Percentiles rank a stretch among this genome's conserved stretches.
phyloP scores from a whole-genome alignment of 1,140 invertebrate species.

The Drosophila ohnishii region DNA sequence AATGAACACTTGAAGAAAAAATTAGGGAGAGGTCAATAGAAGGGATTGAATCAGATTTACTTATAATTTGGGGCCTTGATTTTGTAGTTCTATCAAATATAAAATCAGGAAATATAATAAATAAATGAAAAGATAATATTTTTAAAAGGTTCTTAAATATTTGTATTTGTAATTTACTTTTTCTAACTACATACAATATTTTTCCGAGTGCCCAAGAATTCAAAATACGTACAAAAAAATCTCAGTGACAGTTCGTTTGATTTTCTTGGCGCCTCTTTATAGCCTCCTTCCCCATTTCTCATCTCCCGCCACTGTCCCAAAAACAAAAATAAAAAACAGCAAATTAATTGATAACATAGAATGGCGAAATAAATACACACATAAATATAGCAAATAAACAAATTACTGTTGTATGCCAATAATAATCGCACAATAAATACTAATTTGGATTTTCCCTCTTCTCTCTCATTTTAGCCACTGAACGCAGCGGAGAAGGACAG shows the following conservation, averaged over 20 bases:
- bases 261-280: slow-evolving; percentile 68
- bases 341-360: slow-evolving; percentile 52
- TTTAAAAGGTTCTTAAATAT: neutral
- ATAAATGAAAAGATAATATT: neutral
- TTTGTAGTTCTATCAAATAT: neutral
- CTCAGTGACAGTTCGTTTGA: slow-evolving; percentile 57
- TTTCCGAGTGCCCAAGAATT: slow-evolving; percentile 7
- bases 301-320: slow-evolving; percentile 5
- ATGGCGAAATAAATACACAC: slow-evolving; percentile 30
- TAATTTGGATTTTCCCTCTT: slow-evolving; percentile 45
- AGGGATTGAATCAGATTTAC: neutral
- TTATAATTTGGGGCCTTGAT: neutral
- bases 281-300: slow-evolving; percentile 16
- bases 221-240: slow-evolving; percentile 14
- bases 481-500: slow-evolving; percentile 64
- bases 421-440: slow-evolving; percentile 26
- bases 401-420: slow-evolving; percentile 32
- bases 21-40: too few species aligned
- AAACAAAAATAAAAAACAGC: slow-evolving; percentile 17
- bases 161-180: neutral
- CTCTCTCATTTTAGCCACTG: slow-evolving; percentile 63
- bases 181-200: neutral
- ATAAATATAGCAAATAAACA: slow-evolving; percentile 32
- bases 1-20: slow-evolving; percentile 9
- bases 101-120: neutral